Conservation (phyloP, 2,113 vertebrate genomes). For the Egretta garzetta region DNA sequence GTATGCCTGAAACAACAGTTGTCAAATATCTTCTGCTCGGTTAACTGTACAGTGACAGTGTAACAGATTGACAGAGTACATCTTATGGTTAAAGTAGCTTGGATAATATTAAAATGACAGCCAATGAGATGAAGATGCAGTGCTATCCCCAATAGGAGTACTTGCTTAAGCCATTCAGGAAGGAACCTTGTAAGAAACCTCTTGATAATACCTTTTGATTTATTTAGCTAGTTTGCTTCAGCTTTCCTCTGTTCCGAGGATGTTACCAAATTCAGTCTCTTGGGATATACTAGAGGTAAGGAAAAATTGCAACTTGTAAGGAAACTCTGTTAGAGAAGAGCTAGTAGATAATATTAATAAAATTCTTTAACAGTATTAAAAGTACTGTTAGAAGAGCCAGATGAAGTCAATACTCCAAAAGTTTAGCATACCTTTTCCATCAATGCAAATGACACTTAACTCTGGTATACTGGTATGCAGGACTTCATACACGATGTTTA, state of each 20-base stretch:
- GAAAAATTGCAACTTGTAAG: too few species aligned
- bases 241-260: background rate
- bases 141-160: background rate
- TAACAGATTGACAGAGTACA: background rate
- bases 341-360: background rate
- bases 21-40: background rate
- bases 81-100: background rate
- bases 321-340: background rate
- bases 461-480: background rate
- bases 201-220: background rate
- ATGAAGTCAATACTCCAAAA: background rate
- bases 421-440: background rate
- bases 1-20: background rate
- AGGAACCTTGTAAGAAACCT: background rate
- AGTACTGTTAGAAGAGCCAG: background rate
- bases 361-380: background rate
- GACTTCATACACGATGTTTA: rapidly evolving
- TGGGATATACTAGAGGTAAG: background rate
- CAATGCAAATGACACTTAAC: background rate
- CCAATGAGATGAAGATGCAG: background rate
- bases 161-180: background rate
- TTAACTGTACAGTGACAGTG: background rate
- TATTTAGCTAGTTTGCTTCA: background rate
- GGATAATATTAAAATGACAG: background rate
- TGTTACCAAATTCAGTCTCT: background rate